Percentiles rank a stretch among this genome's conserved stretches.
Evolutionary conservation across 1,140 invertebrate genomes (phyloP).

Genomic region (Mycetomoellerius zeteki): DNA sequence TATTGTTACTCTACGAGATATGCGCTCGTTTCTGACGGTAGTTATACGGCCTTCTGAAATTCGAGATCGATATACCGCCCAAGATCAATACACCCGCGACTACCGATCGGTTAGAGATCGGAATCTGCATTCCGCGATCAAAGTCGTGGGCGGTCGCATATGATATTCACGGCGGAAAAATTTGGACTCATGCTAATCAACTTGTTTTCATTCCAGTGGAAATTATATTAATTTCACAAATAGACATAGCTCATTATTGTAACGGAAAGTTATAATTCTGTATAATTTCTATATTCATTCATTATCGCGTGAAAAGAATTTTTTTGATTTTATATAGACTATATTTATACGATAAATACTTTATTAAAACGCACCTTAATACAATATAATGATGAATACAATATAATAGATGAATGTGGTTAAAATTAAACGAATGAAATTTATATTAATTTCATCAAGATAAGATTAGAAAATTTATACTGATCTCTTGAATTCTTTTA

Average conservation of each 20-base stretch:
- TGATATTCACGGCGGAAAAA: background rate
- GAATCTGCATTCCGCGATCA: constrained; percentile 38
- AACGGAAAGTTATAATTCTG: background rate
- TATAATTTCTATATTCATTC: constrained; percentile 7
- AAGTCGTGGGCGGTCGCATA: constrained; percentile 17
- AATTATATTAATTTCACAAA: constrained; percentile 29
- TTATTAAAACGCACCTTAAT: background rate
- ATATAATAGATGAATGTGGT: no score
- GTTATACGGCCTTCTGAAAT: constrained; percentile 56
- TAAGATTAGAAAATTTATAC: background rate
- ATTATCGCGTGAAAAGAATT: background rate
- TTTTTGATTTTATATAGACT: background rate
- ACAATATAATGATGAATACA: background rate
- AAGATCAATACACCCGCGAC: constrained; percentile 31
- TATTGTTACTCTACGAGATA: constrained; percentile 67
- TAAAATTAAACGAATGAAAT: background rate
- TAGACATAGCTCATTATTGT: background rate
- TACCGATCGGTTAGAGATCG: constrained; percentile 39
- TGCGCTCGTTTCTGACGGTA: constrained; percentile 41
- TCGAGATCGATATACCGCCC: constrained; percentile 39
- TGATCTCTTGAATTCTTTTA: background rate
- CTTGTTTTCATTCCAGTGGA: background rate
- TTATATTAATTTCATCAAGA: background rate
- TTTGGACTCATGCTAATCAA: background rate
- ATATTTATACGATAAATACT: background rate